Percentiles rank a stretch among this genome's conserved stretches.
Evolutionary conservation across 1,140 invertebrate species (phyloP).

Genomic region (Monomorium pharaonis): DNA sequence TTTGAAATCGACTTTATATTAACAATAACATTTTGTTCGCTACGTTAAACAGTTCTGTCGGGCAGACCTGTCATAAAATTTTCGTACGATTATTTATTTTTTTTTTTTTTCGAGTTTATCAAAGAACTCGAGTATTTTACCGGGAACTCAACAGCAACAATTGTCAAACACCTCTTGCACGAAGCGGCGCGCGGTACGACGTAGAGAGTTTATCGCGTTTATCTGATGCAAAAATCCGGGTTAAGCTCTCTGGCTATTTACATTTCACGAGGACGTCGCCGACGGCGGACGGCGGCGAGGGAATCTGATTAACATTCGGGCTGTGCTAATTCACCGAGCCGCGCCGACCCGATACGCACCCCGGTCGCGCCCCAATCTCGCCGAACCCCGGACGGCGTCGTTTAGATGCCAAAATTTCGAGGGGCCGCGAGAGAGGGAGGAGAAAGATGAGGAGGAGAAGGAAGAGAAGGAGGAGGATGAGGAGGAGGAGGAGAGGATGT

Average conservation of each 20-base stretch:
- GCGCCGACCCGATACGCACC: background rate
- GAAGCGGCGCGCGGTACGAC: background rate
- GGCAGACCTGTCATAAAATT: background rate
- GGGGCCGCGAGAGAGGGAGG: background rate
- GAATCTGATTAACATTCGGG: slow-evolving; percentile 16
- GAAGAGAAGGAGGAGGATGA: too few relatives aligned
- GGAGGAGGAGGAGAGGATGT: background rate
- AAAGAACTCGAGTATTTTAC: background rate
- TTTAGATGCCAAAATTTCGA: background rate
- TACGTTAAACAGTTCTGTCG: background rate
- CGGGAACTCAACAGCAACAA: too few relatives aligned
- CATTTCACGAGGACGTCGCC: background rate
- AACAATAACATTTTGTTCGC: slow-evolving; percentile 4
- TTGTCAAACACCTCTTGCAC: background rate
- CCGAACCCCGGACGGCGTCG: background rate
- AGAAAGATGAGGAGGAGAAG: too few relatives aligned
- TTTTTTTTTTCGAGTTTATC: background rate
- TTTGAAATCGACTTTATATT: background rate
- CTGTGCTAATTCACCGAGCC: slow-evolving; percentile 12
- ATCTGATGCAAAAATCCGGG: background rate
- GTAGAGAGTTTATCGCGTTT: background rate
- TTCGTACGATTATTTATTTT: background rate
- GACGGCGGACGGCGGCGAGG: background rate
- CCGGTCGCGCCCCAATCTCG: slow-evolving; percentile 17
- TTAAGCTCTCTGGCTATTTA: slow-evolving; percentile 23